Percentiles rank a stretch among this genome's conserved stretches.
Evolutionary conservation across 2,797 vertebrate genomes (phyloP).

Genomic region (Siniperca undulata): DNA sequence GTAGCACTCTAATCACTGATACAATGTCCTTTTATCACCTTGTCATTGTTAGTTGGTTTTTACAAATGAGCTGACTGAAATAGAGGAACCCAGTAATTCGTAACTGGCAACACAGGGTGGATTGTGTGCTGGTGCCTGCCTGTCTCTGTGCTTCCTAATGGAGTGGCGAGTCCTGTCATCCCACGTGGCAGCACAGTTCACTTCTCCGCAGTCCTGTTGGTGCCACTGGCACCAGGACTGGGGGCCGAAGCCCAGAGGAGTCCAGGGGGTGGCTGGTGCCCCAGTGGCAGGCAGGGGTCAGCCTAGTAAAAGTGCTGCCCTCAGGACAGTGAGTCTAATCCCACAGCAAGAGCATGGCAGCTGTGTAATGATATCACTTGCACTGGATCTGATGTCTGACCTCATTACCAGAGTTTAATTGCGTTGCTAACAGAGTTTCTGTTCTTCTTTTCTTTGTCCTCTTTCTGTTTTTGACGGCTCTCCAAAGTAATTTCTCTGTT

Average conservation of each 20-base stretch:
- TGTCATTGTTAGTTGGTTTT: conserved; percentile 82
- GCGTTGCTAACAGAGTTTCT: conserved; percentile 96
- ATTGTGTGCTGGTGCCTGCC: conserved; percentile 87
- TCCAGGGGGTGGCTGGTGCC: conserved; percentile 74
- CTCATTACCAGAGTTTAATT: conserved; percentile 99
- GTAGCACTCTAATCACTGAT: conserved; percentile 66
- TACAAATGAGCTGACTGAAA: conserved; percentile 86
- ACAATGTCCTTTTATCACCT: conserved; percentile 82
- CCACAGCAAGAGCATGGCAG: conserved; percentile 89
- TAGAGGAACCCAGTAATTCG: conserved; percentile 81
- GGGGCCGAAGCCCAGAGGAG: conserved; percentile 67
- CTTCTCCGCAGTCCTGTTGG: conserved; percentile 79
- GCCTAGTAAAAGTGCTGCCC: conserved; percentile 79
- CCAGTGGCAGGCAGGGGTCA: conserved; percentile 80
- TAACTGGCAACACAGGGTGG: conserved; percentile 80
- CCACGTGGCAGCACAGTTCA: conserved; percentile 85
- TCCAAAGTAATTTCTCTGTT: conserved; percentile 87
- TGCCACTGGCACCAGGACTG: conserved; percentile 77
- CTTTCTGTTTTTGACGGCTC: conserved; percentile 92
- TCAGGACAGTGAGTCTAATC: conserved; percentile 87
- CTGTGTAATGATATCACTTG: conserved; percentile 98
- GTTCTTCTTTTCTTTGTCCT: conserved; percentile 92
- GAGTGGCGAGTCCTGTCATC: conserved; percentile 84
- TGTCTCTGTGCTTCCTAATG: conserved; percentile 84
- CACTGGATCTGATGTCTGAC: conserved; percentile 98